These are phyloP conservation scores for Pachydiplax longipennis DNA, from an alignment of 2,888 invertebrate genomes.

Conservation along the genomic window DNA sequence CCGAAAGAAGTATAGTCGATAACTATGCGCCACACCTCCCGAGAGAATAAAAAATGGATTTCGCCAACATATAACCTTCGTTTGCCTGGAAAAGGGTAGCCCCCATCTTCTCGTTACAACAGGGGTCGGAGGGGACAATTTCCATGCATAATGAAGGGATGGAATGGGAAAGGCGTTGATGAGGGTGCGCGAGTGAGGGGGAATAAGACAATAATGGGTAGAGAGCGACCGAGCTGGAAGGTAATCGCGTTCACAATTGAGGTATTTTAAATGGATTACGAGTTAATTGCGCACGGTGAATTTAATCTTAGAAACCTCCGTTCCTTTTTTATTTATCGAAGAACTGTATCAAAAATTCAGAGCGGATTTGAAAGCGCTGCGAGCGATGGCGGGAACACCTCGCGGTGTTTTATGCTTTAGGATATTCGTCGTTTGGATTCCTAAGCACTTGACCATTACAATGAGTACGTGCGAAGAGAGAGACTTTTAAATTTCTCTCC, in stretches of 20 bases:
- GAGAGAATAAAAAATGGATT: too few species aligned
- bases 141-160: neutral
- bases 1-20: too few species aligned
- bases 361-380: neutral
- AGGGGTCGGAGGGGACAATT: neutral
- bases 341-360: neutral
- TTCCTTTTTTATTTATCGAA: neutral
- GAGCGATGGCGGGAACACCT: neutral
- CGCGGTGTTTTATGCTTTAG: neutral
- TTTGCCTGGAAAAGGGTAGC: neutral
- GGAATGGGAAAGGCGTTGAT: neutral
- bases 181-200: neutral
- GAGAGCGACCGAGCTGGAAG: neutral
- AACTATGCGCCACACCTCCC: too few species aligned
- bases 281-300: neutral
- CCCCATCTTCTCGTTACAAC: neutral
- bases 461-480: neutral
- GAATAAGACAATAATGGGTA: neutral
- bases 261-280: constrained; percentile 1
- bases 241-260: constrained; percentile 1
- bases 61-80: neutral
- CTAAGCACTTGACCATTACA: neutral
- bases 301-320: neutral
- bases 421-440: neutral
- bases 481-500: neutral